Evolutionary conservation across 2,888 invertebrate species (phyloP).

Genomic region (Drosophila dives): DNA sequence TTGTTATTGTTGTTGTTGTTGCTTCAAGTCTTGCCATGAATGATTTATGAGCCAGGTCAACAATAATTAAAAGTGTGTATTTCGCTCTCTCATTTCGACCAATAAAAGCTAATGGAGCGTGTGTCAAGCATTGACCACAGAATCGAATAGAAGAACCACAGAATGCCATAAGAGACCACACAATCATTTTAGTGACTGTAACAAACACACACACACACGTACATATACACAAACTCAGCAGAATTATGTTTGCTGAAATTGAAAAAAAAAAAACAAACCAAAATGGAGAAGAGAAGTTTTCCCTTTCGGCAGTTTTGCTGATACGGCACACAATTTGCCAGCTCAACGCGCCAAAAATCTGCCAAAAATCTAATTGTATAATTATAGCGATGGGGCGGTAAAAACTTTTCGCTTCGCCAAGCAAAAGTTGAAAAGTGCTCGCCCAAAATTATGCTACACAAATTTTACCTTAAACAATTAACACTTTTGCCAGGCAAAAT

Average conservation of each 20-base stretch:
- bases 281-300: background rate
- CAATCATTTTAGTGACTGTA: background rate
- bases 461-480: constrained; percentile 64
- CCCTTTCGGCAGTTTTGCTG: constrained; percentile 33
- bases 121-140: constrained; percentile 16
- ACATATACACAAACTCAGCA: constrained; percentile 7
- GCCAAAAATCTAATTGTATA: constrained; percentile 50
- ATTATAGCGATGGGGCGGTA: constrained; percentile 31
- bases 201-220: background rate
- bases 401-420: constrained; percentile 28
- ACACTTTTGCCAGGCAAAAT: constrained; percentile 45
- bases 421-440: constrained; percentile 43
- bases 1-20: constrained; percentile 23
- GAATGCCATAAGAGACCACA: background rate
- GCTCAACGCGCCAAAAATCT: constrained; percentile 46
- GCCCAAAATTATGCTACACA: constrained; percentile 49
- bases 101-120: constrained; percentile 50
- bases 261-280: background rate
- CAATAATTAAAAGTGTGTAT: constrained; percentile 40
- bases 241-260: constrained; percentile 11
- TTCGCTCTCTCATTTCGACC: constrained; percentile 4
- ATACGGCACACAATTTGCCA: constrained; percentile 52
- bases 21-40: constrained; percentile 49
- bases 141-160: constrained; percentile 14
- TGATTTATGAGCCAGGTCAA: constrained; percentile 50